Conservation (phyloP, 2,888 invertebrate genomes). For the Pseudococcus viburni region DNA sequence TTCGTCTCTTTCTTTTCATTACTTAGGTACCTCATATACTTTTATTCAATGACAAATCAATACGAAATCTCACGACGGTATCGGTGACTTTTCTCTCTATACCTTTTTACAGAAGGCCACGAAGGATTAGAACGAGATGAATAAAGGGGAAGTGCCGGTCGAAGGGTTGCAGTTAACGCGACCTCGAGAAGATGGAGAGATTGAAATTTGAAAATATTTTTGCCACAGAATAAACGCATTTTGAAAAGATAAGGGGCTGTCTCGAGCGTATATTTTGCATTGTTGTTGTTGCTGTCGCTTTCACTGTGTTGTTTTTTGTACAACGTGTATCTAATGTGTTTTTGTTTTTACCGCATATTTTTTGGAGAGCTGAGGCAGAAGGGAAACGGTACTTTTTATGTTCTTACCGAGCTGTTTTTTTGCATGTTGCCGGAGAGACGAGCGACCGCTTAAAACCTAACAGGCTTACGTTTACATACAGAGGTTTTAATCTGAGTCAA, state of each 20-base stretch:
- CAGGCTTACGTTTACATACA: neutral
- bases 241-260: slow-evolving; percentile 2
- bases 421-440: neutral
- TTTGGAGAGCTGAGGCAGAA: neutral
- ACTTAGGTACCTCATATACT: neutral
- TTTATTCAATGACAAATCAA: slow-evolving; percentile 22
- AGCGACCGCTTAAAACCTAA: neutral
- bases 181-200: neutral
- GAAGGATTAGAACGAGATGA: neutral
- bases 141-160: neutral
- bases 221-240: neutral
- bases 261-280: slow-evolving; percentile 12
- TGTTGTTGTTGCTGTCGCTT: neutral
- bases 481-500: slow-evolving; percentile 5
- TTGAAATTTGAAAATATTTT: neutral
- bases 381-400: neutral
- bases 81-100: neutral
- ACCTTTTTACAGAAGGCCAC: neutral
- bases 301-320: neutral
- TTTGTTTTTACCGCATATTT: slow-evolving; percentile 28
- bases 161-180: neutral
- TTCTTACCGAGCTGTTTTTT: neutral
- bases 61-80: neutral
- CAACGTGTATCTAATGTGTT: neutral
- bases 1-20: slow-evolving; percentile 29